Conservation (phyloP, 1,140 invertebrate genomes). For the Nymphalis io region DNA sequence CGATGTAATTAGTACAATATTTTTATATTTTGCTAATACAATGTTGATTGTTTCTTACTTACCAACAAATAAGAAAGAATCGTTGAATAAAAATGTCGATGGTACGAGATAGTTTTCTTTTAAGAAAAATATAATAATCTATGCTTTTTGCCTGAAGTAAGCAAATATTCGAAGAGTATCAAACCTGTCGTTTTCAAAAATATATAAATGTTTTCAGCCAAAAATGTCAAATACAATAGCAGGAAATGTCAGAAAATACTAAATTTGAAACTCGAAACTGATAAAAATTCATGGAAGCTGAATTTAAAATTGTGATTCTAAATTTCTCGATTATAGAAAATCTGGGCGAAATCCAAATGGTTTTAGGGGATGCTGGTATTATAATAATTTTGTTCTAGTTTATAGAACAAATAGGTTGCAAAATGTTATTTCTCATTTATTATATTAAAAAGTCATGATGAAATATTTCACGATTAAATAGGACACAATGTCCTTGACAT, state of each 20-base stretch:
- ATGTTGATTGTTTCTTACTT: too few species aligned
- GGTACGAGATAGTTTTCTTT: too few species aligned
- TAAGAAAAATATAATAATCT: slow-evolving; percentile 3
- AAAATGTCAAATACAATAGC: slow-evolving; percentile 6
- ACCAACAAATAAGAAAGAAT: too few species aligned
- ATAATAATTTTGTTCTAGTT: not conserved
- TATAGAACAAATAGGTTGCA: not conserved
- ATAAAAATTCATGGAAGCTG: not conserved
- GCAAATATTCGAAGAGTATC: not conserved
- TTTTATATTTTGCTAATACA: not conserved
- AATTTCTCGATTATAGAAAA: slow-evolving; percentile 6
- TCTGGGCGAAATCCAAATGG: slow-evolving; percentile 4
- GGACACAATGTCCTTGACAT: slow-evolving; percentile 16
- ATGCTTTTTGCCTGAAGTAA: not conserved
- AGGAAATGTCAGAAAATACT: not conserved
- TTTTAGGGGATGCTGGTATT: not conserved
- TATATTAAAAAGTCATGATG: not conserved
- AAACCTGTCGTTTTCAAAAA: not conserved
- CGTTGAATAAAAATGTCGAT: too few species aligned
- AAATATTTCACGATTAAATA: slow-evolving; percentile 5
- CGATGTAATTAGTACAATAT: not conserved
- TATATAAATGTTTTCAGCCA: not conserved
- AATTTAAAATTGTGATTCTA: not conserved
- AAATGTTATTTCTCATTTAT: not conserved
- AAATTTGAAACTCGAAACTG: slow-evolving; percentile 2